Base-by-base conservation (phyloP, 1,140 invertebrate species). In the Goniozus legneri region DNA sequence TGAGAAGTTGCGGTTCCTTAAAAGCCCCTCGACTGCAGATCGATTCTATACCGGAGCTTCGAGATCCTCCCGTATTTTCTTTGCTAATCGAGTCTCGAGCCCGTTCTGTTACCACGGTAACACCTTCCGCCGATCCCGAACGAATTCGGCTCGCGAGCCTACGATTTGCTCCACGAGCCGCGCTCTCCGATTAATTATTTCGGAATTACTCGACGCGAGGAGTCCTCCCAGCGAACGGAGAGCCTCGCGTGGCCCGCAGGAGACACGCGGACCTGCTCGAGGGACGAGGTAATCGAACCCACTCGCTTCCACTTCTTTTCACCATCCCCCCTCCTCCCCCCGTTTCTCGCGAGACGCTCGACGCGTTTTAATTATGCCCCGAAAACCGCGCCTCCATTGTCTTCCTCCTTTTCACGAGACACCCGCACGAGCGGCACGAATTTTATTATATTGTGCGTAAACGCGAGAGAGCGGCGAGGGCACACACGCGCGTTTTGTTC, bases 301-400 rank as follows among this genome's bases (percentile, higher is more conserved):
- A 38, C 27, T 33, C 10, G n/a, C 35, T 24, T 20, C 3, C 15
- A 2, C 15, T 27, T 10, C 12, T 27, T 41, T 15, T 41, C 50
- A 52, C 50, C 48, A 54, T 60, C 50, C 40, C 46, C 50, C 47
- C 16, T 42, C 36, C 41, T 12, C 21, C 19, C 27, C 46, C 33
- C 37, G 47, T 58, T 52, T 51, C 51, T 55, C 48, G 38, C 35
- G 54, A 57, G 56, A 67, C 54, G 61, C 54, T 60, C 64, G 56
- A 65, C 61, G 58, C 61, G 59, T 70, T 70, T 73, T 71, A 69
- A 71, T 71, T 71, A 69, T 71, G 57, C 65, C 48, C 34, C 41
- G 24, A 47, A 37, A 58, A 51, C 56, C 57, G 53, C 54, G 51
- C 36, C 46, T 51, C 41, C 60, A 64, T 70, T 69, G 60, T 70